Conservation (phyloP, 2,797 vertebrate species). For the Danio jaintianensis region DNA sequence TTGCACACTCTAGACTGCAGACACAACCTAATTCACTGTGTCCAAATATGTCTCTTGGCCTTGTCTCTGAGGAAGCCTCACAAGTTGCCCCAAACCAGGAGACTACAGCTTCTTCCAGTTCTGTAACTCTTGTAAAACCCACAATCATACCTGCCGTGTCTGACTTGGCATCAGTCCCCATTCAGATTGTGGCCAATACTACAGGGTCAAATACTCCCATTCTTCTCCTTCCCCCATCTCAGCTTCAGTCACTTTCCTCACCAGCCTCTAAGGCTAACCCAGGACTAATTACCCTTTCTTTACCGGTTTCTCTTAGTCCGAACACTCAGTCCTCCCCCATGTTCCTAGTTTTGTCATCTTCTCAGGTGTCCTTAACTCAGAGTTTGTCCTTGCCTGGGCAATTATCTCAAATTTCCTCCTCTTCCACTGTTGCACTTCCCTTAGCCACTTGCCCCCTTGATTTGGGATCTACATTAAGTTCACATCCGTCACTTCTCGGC, state of each 20-base stretch:
- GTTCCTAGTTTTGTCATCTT: constrained; percentile 78
- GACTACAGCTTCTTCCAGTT: constrained; percentile 52
- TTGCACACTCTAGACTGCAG: constrained; percentile 32
- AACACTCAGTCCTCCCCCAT: constrained; percentile 69
- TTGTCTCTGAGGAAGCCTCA: constrained; percentile 28
- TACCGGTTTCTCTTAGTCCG: constrained; percentile 73
- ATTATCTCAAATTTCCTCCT: constrained; percentile 72
- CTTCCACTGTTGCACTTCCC: constrained; percentile 68
- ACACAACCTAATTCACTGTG: constrained; percentile 16
- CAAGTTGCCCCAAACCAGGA: constrained; percentile 49
- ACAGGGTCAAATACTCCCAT: constrained; percentile 70
- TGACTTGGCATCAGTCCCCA: constrained; percentile 65
- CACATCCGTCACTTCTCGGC: constrained; percentile 66
- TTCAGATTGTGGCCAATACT: constrained; percentile 74
- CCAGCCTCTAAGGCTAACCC: constrained; percentile 57
- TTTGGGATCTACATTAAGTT: constrained; percentile 64
- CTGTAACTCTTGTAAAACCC: constrained; percentile 52
- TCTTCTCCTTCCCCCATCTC: constrained; percentile 74
- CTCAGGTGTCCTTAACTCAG: constrained; percentile 69
- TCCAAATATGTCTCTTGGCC: constrained; percentile 35
- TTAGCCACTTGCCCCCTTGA: constrained; percentile 64
- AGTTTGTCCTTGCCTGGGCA: constrained; percentile 70
- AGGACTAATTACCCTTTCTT: constrained; percentile 68
- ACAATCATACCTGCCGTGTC: constrained; percentile 55
- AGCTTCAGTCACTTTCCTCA: constrained; percentile 64